Evolutionary conservation across 2,113 vertebrate genomes (phyloP), one percentile per base, ranked within the genome.

Genomic region (Nanorana parkeri): DNA sequence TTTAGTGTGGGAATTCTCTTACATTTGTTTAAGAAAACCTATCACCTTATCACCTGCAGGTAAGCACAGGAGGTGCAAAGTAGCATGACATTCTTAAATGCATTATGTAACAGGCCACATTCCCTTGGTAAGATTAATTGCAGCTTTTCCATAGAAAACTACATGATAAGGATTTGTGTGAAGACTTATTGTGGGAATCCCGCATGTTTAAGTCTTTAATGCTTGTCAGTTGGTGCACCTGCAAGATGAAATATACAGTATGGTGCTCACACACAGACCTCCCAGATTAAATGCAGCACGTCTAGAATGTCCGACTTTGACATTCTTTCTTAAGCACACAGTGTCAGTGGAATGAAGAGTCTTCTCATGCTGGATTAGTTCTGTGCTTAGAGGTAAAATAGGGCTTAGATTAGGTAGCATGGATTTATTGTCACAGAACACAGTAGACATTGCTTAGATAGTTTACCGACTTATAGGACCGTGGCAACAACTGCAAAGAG

Each of bases 401-500:
- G 55, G 55, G 56, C 65, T 21, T 47, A 68, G 54, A 69, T 80
- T 80, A 61, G 32, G 67, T 80, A 71, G 47, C 67, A 61, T 16
- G 29, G 66, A 51, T 73, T n/a, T 73, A 32, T 29, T 26, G 51
- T 29, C 19, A 28, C 21, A 80, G 29, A 79, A 61, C 20, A 56
- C 54, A 23, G 20, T 75, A 32, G 19, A 82, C 24, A 82, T 82
- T 75, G n/a, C 51, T 81, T 55, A 3, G 68, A 0, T 55, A 55
- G 69, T 81, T 85, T 65, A 41, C 1, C 0, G 1, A 17, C 58
- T 84, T 68, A 61, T 28, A 58, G 10, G 78, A 66, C 65, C 55
- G 21, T 29, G 74, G 32, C 85, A 80, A 23, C 77, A 84, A 58
- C 5, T 13, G 36, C 19, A 55, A 84, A 32, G 21, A 81, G 77